Conservation (phyloP, 2,888 invertebrate genomes). For the Amiota minor region DNA sequence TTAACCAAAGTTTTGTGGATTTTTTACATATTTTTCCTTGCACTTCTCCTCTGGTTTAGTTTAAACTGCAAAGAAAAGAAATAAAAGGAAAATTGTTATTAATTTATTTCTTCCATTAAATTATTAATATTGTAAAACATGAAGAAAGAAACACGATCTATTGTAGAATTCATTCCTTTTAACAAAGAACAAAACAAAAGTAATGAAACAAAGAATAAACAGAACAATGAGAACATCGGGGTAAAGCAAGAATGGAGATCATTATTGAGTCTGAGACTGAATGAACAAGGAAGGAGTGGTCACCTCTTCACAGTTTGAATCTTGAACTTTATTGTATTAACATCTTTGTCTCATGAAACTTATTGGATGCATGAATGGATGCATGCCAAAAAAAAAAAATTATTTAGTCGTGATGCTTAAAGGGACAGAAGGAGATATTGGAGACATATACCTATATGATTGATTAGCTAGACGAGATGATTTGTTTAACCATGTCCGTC, state of each 20-base stretch:
- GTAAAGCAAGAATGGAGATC: conserved; percentile 3
- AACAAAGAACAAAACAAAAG: conserved; percentile 5
- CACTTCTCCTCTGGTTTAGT: conserved; percentile 5
- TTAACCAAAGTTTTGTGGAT: conserved; percentile 34
- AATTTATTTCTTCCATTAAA: conserved; percentile 1
- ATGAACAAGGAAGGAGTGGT: conserved; percentile 15
- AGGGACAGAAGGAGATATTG: too few relatives aligned
- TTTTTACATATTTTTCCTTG: conserved; percentile 26
- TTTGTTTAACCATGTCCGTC: too few relatives aligned
- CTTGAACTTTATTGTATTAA: too few relatives aligned
- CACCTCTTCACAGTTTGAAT: too few relatives aligned
- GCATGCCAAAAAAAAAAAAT: too few relatives aligned
- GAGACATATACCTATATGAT: too few relatives aligned
- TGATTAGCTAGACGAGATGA: too few relatives aligned
- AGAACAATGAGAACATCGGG: background rate
- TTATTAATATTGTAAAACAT: background rate
- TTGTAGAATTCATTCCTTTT: background rate
- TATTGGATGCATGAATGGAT: too few relatives aligned
- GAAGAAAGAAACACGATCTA: background rate
- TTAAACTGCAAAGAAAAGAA: conserved; percentile 39
- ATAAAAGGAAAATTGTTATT: conserved; percentile 1
- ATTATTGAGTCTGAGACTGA: background rate
- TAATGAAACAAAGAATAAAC: background rate
- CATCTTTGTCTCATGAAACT: too few relatives aligned
- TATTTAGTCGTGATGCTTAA: too few relatives aligned